Evolutionary conservation across 2,113 vertebrate species (phyloP).

Genomic region (Macroglossus sobrinus): DNA sequence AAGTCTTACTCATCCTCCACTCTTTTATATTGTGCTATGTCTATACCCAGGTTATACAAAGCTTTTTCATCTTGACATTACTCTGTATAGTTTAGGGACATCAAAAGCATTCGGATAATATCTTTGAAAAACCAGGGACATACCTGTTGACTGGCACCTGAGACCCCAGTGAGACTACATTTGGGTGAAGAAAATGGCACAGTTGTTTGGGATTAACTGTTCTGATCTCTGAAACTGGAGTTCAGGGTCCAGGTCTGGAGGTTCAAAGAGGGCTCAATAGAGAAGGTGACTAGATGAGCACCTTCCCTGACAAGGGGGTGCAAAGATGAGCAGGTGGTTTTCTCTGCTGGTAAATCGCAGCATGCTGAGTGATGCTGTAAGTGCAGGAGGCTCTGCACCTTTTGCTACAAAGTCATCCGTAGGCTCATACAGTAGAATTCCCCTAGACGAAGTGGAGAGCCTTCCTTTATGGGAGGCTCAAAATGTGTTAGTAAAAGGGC

Average conservation of each 20-base stretch:
- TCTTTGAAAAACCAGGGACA: constrained; percentile 36
- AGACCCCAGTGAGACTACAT: neutral
- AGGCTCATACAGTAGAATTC: neutral
- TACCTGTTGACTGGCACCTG: constrained; percentile 37
- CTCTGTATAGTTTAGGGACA: constrained; percentile 43
- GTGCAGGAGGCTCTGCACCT: neutral
- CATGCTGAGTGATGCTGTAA: neutral
- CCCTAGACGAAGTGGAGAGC: neutral
- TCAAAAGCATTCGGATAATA: constrained; percentile 58
- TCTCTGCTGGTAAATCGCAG: neutral
- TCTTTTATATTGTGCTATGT: neutral
- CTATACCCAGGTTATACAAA: constrained; percentile 1
- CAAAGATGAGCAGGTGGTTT: neutral
- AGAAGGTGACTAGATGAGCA: neutral
- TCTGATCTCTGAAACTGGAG: neutral
- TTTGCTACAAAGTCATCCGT: neutral
- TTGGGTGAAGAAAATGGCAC: neutral
- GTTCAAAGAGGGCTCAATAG: constrained; percentile 8
- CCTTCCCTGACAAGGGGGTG: neutral
- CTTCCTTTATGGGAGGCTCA: neutral
- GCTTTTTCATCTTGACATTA: constrained; percentile 50
- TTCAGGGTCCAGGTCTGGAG: neutral
- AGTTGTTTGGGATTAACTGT: constrained; percentile 59
- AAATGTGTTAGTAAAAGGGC: neutral
- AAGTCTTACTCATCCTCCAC: neutral